These are phyloP conservation scores for Eulimnadia texana DNA, from an alignment of 1,140 invertebrate species.

Conservation along the genomic window DNA sequence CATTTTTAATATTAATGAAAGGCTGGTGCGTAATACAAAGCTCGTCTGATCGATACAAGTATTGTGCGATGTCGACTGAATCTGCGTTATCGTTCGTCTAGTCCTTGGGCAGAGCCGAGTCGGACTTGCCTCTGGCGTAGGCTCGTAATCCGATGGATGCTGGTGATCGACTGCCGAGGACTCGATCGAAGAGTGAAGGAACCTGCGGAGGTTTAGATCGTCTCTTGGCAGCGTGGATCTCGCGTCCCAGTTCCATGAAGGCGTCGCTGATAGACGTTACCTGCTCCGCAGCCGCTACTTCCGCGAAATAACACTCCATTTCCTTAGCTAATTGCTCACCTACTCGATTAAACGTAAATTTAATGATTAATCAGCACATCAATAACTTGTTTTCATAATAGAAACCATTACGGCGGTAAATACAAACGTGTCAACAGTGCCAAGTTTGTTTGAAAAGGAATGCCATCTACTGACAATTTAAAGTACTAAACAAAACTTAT, in stretches of 20 bases:
- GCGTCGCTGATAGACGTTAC: slow-evolving; percentile 56
- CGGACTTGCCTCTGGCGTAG: slow-evolving; percentile 69
- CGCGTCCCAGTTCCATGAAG: slow-evolving; percentile 66
- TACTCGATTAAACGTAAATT: slow-evolving; percentile 19
- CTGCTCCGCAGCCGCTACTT: slow-evolving; percentile 77
- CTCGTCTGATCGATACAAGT: too few species aligned
- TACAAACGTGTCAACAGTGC: too few species aligned
- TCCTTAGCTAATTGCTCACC: slow-evolving; percentile 72
- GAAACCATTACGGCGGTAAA: background rate
- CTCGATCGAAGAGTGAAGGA: slow-evolving; percentile 59
- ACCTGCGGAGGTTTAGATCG: slow-evolving; percentile 45
- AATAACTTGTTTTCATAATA: background rate
- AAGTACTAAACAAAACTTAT: too few species aligned
- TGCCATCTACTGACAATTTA: too few species aligned
- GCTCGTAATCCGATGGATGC: slow-evolving; percentile 38
- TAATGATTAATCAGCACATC: background rate
- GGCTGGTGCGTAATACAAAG: too few species aligned
- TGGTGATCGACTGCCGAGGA: slow-evolving; percentile 54
- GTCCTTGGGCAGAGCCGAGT: slow-evolving; percentile 57
- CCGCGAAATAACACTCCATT: slow-evolving; percentile 70
- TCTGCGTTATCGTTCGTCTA: too few species aligned
- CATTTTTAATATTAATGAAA: too few species aligned
- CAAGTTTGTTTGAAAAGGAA: too few species aligned
- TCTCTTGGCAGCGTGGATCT: slow-evolving; percentile 55
- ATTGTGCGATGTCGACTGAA: too few species aligned